Evolutionary conservation across 2,888 invertebrate genomes (phyloP).

Genomic region (Neoaliturus tenellus): DNA sequence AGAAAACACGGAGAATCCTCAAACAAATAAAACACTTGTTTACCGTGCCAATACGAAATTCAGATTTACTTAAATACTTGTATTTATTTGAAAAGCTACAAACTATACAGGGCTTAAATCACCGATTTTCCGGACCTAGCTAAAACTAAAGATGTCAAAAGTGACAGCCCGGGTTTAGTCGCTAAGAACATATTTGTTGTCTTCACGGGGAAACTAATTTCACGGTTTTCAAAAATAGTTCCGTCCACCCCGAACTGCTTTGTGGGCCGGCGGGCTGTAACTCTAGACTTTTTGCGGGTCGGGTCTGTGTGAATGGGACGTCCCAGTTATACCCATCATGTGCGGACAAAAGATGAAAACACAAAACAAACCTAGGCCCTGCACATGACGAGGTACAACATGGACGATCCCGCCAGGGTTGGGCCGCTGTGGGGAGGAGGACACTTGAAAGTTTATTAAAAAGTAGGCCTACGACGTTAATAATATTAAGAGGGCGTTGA

Average conservation of each 20-base stretch:
- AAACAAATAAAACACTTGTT: too few relatives aligned
- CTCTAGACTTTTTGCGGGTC: slow-evolving; percentile 21
- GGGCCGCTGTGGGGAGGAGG: too few relatives aligned
- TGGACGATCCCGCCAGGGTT: too few relatives aligned
- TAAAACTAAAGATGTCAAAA: background rate
- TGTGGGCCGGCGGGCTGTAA: background rate
- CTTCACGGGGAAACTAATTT: background rate
- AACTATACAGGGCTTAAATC: too few relatives aligned
- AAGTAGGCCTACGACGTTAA: too few relatives aligned
- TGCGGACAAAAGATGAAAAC: background rate
- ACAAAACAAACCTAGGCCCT: slow-evolving; percentile 15
- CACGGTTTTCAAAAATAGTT: slow-evolving; percentile 4
- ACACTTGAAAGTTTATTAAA: too few relatives aligned
- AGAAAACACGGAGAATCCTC: too few relatives aligned
- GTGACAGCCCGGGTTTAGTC: background rate
- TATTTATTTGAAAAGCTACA: too few relatives aligned
- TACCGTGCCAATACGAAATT: too few relatives aligned
- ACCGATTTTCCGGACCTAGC: too few relatives aligned
- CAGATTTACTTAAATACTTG: too few relatives aligned
- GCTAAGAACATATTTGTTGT: background rate
- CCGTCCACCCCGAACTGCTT: background rate
- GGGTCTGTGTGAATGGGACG: background rate
- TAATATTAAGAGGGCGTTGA: too few relatives aligned
- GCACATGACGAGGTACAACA: background rate
- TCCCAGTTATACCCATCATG: slow-evolving; percentile 11